These are phyloP conservation scores for Drosophila falleni DNA, from an alignment of 2,888 invertebrate species.

Conservation along the genomic window DNA sequence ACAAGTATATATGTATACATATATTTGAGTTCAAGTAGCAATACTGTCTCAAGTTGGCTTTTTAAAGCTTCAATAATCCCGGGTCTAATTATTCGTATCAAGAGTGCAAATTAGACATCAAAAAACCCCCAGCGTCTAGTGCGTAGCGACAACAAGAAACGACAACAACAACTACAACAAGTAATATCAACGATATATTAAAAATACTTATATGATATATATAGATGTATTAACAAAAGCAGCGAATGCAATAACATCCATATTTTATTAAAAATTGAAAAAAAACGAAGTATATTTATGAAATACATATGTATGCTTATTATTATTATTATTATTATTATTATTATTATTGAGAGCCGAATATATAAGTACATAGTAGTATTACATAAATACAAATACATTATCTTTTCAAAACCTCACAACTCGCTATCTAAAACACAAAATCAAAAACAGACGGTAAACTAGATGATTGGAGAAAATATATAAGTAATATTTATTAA, in stretches of 20 bases:
- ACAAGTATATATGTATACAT: background rate
- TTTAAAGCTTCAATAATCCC: slow-evolving; percentile 58
- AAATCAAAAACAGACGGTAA: slow-evolving; percentile 10
- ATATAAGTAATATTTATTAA: slow-evolving; percentile 64
- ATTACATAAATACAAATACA: slow-evolving; percentile 16
- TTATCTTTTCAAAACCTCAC: slow-evolving; percentile 13
- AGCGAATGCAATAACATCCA: slow-evolving; percentile 27
- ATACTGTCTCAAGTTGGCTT: slow-evolving; percentile 24
- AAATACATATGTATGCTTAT: slow-evolving; percentile 35
- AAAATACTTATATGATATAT: slow-evolving; percentile 26
- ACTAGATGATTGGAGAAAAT: slow-evolving; percentile 24
- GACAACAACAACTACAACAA: slow-evolving; percentile 12
- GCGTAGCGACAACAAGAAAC: slow-evolving; percentile 29
- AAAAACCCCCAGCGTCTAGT: slow-evolving; percentile 62
- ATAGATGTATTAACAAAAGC: slow-evolving; percentile 20
- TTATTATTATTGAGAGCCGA: slow-evolving; percentile 26
- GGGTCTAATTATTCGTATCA: slow-evolving; percentile 3
- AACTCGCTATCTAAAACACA: slow-evolving; percentile 12
- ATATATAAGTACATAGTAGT: slow-evolving; percentile 14
- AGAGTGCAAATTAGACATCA: slow-evolving; percentile 7
- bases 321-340: slow-evolving; percentile 34
- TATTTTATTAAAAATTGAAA: slow-evolving; percentile 17
- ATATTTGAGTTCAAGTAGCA: background rate
- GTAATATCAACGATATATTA: slow-evolving; percentile 68
- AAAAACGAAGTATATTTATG: slow-evolving; percentile 21